Evolutionary conservation across 2,113 vertebrate species (phyloP).

Genomic region (Verasper variegatus): DNA sequence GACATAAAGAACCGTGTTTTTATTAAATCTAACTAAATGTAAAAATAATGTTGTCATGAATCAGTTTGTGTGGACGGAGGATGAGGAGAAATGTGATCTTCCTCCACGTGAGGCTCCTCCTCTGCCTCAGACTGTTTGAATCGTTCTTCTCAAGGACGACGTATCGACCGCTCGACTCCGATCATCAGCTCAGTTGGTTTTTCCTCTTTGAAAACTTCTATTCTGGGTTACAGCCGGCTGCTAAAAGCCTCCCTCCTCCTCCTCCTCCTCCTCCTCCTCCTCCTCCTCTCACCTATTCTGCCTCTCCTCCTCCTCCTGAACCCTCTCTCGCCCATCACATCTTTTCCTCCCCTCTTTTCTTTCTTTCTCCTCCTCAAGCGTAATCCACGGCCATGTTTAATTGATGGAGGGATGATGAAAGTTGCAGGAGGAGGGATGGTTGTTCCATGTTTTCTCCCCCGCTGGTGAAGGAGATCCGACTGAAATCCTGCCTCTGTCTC

Average conservation of each 20-base stretch:
- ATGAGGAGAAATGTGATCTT: not conserved
- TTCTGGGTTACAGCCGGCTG: slow-evolving; percentile 58
- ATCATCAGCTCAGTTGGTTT: slow-evolving; percentile 59
- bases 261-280: slow-evolving; percentile 28
- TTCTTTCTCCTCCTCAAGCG: slow-evolving; percentile 28
- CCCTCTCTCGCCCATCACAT: not conserved
- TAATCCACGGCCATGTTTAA: slow-evolving; percentile 66
- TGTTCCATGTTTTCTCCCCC: slow-evolving; percentile 69
- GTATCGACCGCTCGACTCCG: slow-evolving; percentile 55
- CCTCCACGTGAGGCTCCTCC: not conserved
- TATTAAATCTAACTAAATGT: no score
- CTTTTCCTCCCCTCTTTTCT: not conserved
- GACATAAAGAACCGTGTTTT: no score
- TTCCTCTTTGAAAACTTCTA: slow-evolving; percentile 62
- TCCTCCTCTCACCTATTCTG: not conserved
- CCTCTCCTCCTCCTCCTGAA: slow-evolving; percentile 15
- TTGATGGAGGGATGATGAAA: slow-evolving; percentile 76
- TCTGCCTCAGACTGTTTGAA: not conserved
- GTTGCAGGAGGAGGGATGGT: slow-evolving; percentile 75
- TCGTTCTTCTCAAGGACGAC: slow-evolving; percentile 53
- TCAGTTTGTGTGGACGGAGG: not conserved
- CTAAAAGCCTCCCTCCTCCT: slow-evolving; percentile 57
- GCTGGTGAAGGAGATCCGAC: slow-evolving; percentile 42
- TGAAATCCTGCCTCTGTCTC: slow-evolving; percentile 6
- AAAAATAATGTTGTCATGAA: not conserved